Base-by-base conservation (phyloP, 1,140 invertebrate genomes). In the Bathynomus jamesi region DNA sequence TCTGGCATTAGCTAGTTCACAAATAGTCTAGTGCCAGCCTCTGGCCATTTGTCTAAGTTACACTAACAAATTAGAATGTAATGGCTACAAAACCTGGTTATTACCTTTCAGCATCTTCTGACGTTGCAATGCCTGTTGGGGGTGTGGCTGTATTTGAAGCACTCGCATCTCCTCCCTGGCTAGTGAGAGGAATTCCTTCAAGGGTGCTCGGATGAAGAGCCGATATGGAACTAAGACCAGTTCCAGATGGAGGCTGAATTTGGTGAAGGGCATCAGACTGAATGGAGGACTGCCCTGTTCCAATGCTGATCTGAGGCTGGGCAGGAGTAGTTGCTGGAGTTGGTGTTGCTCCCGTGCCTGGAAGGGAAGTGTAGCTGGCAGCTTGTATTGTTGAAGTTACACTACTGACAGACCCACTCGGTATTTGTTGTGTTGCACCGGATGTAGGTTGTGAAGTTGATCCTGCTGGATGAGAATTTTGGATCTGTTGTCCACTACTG, bases 91-190 rank as follows among this genome's bases (percentile, higher is more conserved):
- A 1, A 10, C 31, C 13, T 13, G 17, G 40, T 65, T 28, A 40
- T 53, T 69, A 74, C 72, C 72, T 74, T 67, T 74, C 72, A 30
- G 61, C 27, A n/a, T 74, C 72, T 8, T 74, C 72, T 28, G 64
- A 69, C 28, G 65, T 62, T 21, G 61, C 63, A 28, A 40, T 28
- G 30, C 21, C 27, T 10, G 65, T 40, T 11, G 72, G 68, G 13
- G 67, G 72, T 46, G 72, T 65, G 17, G 72, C 70, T 53, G 68
- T 69, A 27, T 67, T 74, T 67, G 71, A 29, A 28, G 72, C 72
- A 24, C 40, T 53, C 2, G 40, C 21, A 17, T 74, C 72, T 17
- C 70, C 68, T 53, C 24, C 61, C 4, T 68, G 72, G 30, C 67
- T 64, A 21, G 25, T 69, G 8, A 21, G 25, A 40, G 72, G 67